Conservation (phyloP, 2,888 invertebrate genomes). For the Tuta absoluta region DNA sequence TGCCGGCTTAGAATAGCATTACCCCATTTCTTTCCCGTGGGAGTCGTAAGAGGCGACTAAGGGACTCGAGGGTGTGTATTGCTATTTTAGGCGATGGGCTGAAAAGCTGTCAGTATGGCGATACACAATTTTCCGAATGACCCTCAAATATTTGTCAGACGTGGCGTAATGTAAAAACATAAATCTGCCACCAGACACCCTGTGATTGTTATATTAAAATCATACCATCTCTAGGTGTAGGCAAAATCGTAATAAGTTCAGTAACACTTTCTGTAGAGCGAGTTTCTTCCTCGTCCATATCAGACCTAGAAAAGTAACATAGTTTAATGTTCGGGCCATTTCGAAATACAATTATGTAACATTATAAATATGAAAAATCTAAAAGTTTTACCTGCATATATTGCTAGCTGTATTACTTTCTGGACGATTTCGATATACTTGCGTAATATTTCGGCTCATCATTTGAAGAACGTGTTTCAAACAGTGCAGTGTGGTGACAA, state of each 20-base stretch:
- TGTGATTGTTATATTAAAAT: too few relatives aligned
- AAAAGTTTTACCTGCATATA: not conserved
- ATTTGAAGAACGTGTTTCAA: conserved; percentile 53
- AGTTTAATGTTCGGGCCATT: not conserved
- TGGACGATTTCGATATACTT: not conserved
- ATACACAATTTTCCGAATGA: too few relatives aligned
- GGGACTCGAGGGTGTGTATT: too few relatives aligned
- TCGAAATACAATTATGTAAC: not conserved
- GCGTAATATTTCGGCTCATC: conserved; percentile 31
- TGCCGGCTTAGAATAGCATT: too few relatives aligned
- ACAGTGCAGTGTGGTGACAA: conserved; percentile 58
- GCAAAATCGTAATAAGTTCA: not conserved
- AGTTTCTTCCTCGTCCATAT: not conserved
- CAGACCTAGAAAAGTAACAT: not conserved
- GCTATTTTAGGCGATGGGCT: too few relatives aligned
- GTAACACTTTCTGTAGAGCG: not conserved
- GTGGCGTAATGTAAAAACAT: too few relatives aligned
- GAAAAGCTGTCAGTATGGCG: too few relatives aligned
- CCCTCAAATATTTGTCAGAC: too few relatives aligned
- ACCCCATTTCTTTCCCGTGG: too few relatives aligned
- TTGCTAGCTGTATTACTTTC: not conserved
- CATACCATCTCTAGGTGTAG: not conserved
- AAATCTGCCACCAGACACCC: too few relatives aligned
- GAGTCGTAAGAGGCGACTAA: too few relatives aligned
- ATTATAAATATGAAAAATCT: not conserved